phyloP scores from a whole-genome alignment of 1,140 invertebrate species.

The Stegodyphus mimosarum region DNA sequence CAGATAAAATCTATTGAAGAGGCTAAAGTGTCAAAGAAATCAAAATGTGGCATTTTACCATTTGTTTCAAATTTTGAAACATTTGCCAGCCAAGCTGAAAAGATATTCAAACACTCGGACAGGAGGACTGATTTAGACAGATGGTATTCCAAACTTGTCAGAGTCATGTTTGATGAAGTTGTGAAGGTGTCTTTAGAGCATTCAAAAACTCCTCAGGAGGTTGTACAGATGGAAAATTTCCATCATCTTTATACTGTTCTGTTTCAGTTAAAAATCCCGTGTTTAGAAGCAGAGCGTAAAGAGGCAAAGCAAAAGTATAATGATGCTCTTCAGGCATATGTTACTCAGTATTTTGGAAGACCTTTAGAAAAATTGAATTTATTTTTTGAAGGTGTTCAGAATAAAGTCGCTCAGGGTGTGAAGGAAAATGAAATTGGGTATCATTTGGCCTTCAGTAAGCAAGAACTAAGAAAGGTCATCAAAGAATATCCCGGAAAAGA shows the following conservation, averaged over 20 bases:
- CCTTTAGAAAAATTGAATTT: slow-evolving; percentile 95
- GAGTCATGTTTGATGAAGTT: slow-evolving; percentile 88
- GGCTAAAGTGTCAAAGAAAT: slow-evolving; percentile 76
- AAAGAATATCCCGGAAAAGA: slow-evolving; percentile 92
- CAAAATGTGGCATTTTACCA: slow-evolving; percentile 90
- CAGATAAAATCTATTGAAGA: slow-evolving; percentile 87
- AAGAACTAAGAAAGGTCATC: slow-evolving; percentile 94
- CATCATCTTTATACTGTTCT: slow-evolving; percentile 91
- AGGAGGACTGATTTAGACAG: slow-evolving; percentile 95
- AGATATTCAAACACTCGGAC: slow-evolving; percentile 87
- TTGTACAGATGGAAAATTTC: slow-evolving; percentile 98
- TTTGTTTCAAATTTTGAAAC: slow-evolving; percentile 93
- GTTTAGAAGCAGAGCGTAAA: slow-evolving; percentile 87
- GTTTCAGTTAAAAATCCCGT: slow-evolving; percentile 89
- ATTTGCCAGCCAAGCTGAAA: slow-evolving; percentile 88
- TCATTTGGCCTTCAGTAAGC: slow-evolving; percentile 96
- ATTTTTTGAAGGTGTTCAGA: slow-evolving; percentile 95
- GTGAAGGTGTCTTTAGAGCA: slow-evolving; percentile 84
- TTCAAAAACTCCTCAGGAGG: slow-evolving; percentile 92
- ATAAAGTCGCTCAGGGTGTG: slow-evolving; percentile 89
- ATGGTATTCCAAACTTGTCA: slow-evolving; percentile 88
- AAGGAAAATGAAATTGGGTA: slow-evolving; percentile 98
- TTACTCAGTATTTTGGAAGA: slow-evolving; percentile 92
- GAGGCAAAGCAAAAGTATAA: slow-evolving; percentile 92
- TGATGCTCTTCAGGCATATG: slow-evolving; percentile 85